Evolutionary conservation across 2,888 invertebrate species (phyloP).

Genomic region (Catocala nupta): DNA sequence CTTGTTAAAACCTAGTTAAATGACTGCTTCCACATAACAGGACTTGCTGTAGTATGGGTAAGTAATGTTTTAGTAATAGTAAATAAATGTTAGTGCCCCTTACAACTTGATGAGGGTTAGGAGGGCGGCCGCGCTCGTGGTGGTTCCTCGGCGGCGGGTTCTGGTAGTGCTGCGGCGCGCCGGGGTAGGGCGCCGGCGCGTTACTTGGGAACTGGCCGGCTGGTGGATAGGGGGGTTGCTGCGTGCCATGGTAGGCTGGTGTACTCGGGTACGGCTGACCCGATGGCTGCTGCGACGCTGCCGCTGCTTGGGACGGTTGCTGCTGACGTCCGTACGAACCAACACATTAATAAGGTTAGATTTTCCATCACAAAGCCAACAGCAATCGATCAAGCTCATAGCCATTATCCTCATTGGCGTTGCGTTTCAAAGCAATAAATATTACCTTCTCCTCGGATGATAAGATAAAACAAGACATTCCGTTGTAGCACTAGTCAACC

Average conservation of each 20-base stretch:
- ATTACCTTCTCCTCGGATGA: constrained; percentile 79
- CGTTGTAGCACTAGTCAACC: constrained; percentile 82
- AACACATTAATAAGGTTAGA: constrained; percentile 88
- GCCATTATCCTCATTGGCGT: constrained; percentile 78
- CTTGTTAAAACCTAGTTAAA: no score
- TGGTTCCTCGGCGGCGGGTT: constrained; percentile 86
- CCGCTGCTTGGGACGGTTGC: constrained; percentile 87
- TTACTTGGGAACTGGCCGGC: constrained; percentile 85
- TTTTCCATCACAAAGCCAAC: constrained; percentile 85
- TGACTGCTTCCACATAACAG: no score
- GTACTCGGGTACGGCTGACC: constrained; percentile 85
- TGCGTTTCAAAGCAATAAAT: constrained; percentile 82
- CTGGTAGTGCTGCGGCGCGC: constrained; percentile 78
- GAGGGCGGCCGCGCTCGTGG: constrained; percentile 84
- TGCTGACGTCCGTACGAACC: constrained; percentile 88
- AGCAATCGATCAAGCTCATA: constrained; percentile 83
- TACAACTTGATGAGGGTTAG: constrained; percentile 82
- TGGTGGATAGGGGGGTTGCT: constrained; percentile 85
- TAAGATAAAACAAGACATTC: constrained; percentile 78
- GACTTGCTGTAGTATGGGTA: no score
- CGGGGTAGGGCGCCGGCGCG: constrained; percentile 75
- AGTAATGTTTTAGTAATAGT: constrained; percentile 4
- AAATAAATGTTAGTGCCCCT: constrained; percentile 10
- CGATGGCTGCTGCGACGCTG: constrained; percentile 85
- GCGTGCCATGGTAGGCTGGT: constrained; percentile 87